Conservation (phyloP, 2,888 invertebrate genomes). For the Phragmatobia fuliginosa region DNA sequence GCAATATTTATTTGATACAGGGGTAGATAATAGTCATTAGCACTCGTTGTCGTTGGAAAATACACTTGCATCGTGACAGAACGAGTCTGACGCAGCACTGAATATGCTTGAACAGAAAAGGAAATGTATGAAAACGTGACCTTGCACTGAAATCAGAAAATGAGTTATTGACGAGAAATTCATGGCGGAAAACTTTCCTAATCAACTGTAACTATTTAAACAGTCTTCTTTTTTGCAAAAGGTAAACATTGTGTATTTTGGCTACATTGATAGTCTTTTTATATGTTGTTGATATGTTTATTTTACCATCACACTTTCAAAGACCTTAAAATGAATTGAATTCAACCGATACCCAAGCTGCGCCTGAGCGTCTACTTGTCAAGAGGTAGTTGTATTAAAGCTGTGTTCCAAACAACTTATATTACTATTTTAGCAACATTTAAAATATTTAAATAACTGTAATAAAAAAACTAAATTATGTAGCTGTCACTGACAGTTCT, state of each 20-base stretch:
- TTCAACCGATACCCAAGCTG: neutral
- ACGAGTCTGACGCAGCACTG: slow-evolving; percentile 31
- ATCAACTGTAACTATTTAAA: neutral
- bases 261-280: neutral
- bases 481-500: too few relatives aligned
- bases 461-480: too few relatives aligned
- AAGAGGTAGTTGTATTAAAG: neutral
- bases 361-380: neutral
- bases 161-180: neutral
- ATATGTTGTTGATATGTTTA: neutral
- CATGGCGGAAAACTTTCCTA: neutral
- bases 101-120: slow-evolving; percentile 31
- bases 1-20: slow-evolving; percentile 52
- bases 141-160: neutral
- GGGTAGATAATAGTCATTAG: slow-evolving; percentile 50
- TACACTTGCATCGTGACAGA: slow-evolving; percentile 46
- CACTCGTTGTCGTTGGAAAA: slow-evolving; percentile 34
- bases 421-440: neutral
- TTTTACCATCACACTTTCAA: neutral
- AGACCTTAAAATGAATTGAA: neutral
- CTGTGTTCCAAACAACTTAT: neutral
- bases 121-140: slow-evolving; percentile 25
- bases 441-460: neutral
- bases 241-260: neutral
- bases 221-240: neutral